These are phyloP conservation scores for Luperina testacea DNA, from an alignment of 2,888 invertebrate species.

Conservation along the genomic window DNA sequence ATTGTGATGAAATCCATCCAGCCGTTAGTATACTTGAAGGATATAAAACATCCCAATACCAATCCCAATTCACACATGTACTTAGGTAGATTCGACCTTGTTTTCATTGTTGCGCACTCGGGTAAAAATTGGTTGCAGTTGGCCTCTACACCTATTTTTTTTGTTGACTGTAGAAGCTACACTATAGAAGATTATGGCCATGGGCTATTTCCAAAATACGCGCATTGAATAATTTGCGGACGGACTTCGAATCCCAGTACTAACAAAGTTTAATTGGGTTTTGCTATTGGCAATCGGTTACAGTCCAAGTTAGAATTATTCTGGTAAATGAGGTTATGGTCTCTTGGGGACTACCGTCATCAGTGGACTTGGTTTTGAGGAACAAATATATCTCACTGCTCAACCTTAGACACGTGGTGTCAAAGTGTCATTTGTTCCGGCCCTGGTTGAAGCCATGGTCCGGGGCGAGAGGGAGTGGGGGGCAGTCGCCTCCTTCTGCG, in stretches of 20 bases:
- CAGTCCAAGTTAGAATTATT: slow-evolving; percentile 46
- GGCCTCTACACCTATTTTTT: background rate
- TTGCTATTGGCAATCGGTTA: slow-evolving; percentile 55
- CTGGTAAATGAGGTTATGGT: slow-evolving; percentile 42
- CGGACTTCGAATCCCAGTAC: slow-evolving; percentile 49
- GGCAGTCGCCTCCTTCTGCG: too few species aligned
- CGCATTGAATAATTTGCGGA: slow-evolving; percentile 45
- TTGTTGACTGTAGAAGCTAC: background rate
- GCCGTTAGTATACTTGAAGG: background rate
- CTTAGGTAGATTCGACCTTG: too few species aligned
- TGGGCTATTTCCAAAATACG: slow-evolving; percentile 37
- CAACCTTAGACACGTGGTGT: background rate
- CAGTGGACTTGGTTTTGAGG: slow-evolving; percentile 8
- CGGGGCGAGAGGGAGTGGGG: too few species aligned
- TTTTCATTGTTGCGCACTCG: background rate
- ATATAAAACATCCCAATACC: background rate
- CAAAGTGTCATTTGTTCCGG: background rate
- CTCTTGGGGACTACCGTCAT: slow-evolving; percentile 42
- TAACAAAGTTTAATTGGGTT: slow-evolving; percentile 53
- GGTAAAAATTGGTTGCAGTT: background rate
- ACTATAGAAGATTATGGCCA: slow-evolving; percentile 4
- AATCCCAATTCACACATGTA: background rate
- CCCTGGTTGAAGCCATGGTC: too few species aligned
- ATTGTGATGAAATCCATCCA: background rate
- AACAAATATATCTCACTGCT: background rate